Percentiles rank a stretch among this genome's conserved stretches.
Conservation (phyloP, 2,113 vertebrate species). For the Neofelis nebulosa region DNA sequence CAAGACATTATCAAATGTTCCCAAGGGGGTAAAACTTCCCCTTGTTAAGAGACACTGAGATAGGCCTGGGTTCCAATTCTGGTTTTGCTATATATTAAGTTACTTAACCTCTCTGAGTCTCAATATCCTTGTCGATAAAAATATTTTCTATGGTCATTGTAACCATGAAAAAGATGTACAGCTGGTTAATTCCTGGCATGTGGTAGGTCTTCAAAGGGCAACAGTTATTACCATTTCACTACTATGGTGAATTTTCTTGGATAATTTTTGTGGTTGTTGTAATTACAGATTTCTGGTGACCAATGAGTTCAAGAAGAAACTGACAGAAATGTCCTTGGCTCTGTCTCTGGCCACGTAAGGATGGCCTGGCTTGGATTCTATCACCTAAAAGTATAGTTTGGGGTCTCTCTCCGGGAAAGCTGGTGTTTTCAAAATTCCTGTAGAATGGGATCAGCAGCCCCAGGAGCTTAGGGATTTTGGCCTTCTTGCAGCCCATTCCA, state of each 20-base stretch:
- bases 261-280: neutral
- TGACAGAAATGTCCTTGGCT: constrained; percentile 41
- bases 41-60: neutral
- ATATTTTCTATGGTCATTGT: neutral
- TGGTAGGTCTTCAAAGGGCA: neutral
- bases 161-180: neutral
- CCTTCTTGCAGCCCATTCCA: neutral
- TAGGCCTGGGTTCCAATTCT: neutral
- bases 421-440: constrained; percentile 30
- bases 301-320: neutral
- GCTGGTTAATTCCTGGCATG: neutral
- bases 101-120: neutral
- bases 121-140: neutral
- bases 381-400: neutral
- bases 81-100: neutral
- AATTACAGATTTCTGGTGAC: constrained; percentile 32
- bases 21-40: neutral
- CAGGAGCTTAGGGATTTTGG: neutral
- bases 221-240: neutral
- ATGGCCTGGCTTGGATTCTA: neutral
- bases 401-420: constrained; percentile 48
- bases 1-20: neutral
- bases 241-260: neutral
- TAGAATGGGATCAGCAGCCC: neutral
- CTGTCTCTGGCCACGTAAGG: neutral